Evolutionary conservation across 1,140 invertebrate genomes (phyloP), one percentile per base, ranked within the genome.

Genomic region (Leptinotarsa texana): DNA sequence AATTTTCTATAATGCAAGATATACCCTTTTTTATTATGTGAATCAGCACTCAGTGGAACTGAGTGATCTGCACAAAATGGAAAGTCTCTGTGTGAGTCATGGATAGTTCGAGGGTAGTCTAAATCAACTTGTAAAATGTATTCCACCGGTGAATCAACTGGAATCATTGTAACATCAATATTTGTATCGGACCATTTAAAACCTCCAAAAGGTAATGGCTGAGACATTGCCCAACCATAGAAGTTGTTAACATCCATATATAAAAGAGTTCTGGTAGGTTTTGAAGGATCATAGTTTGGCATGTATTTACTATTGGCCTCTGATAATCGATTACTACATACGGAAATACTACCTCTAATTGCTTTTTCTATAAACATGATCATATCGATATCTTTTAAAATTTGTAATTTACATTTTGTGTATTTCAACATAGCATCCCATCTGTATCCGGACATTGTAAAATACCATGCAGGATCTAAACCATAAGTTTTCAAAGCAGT

Each of bases 331-430:
- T 51, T 51, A 51, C 49, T 15, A 51, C 49, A 11, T 17, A 51
- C 49, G 1, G 4, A 51, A 51, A 17, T 51, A 4, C 84, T 83
- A 11, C 84, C 85, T 33, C 85, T 72, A 22, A 86, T 86, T 18
- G 78, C 79, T 63, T 73, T 77, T 78, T 85, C 75, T 42, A 86
- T 73, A 73, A 86, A 83, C 48, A 80, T 62, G 15, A 83, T 42
- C 81, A 83, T 84, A 57, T 86, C 82, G 65, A 82, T 48, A 78
- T 87, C 85, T 13, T 79, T 83, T 17, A 86, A 74, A 21, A 85
- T 65, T 75, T 80, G 69, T 11, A 82, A 66, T 69, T 81, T 27
- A 6, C 82, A 83, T 51, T 77, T 70, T 75, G 81, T 84, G 74
- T 63, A 70, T 76, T 51, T 85, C 17, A 70, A n/a, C 69, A 77